These are phyloP conservation scores for Temnopleurus reevesii DNA, from an alignment of 53 echinoderm and acorn worm genomes.

Conservation along the genomic window DNA sequence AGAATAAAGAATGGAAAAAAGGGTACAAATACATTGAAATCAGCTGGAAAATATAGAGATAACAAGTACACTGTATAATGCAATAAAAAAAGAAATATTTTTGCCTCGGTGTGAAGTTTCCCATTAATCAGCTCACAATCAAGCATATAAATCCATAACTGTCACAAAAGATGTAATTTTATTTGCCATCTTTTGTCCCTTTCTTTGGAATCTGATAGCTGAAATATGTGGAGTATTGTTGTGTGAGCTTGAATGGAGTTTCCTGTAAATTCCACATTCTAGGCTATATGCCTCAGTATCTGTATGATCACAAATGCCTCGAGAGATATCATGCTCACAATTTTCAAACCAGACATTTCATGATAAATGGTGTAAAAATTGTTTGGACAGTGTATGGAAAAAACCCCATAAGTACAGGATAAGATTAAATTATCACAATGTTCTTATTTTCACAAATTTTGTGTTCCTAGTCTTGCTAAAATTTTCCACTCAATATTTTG, in stretches of 20 bases:
- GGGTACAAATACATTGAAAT: not conserved
- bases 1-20: not conserved
- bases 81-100: not conserved
- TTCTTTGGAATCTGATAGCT: not conserved
- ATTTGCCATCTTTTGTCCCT: not conserved
- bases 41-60: not conserved
- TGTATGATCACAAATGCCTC: too few relatives aligned
- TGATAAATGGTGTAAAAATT: not conserved
- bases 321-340: not conserved
- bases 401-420: not conserved
- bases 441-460: too few relatives aligned
- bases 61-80: not conserved
- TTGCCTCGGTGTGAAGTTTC: not conserved
- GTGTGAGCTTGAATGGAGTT: not conserved
- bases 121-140: not conserved
- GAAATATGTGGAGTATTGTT: not conserved
- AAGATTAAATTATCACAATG: not conserved
- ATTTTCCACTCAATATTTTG: too few relatives aligned
- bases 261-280: not conserved
- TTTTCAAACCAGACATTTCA: not conserved
- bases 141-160: not conserved
- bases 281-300: not conserved
- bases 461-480: too few relatives aligned
- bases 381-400: too few relatives aligned
- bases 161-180: conserved; percentile 16